Percentiles rank a stretch among this genome's conserved stretches.
Evolutionary conservation across 2,888 invertebrate genomes (phyloP).

Genomic region (Microctonus aethiopoides): DNA sequence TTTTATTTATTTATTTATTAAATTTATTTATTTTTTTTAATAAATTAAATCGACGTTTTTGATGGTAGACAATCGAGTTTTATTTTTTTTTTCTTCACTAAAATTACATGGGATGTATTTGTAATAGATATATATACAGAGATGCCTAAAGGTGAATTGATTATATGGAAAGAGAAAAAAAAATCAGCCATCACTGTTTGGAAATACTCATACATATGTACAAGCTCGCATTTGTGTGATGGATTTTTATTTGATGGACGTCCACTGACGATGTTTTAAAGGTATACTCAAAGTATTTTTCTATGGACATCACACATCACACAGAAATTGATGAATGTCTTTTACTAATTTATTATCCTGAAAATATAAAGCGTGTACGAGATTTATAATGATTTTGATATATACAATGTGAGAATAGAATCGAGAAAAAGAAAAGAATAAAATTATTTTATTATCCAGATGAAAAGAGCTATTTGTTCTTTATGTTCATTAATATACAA

Average conservation of each 20-base stretch:
- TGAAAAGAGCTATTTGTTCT: neutral
- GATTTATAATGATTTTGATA: constrained; percentile 57
- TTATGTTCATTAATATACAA: constrained; percentile 5
- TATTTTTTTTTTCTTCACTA: neutral
- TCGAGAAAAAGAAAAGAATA: neutral
- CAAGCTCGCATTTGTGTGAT: constrained; percentile 41
- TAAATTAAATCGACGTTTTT: neutral
- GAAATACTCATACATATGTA: constrained; percentile 53
- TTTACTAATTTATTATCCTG: constrained; percentile 64
- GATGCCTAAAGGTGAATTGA: constrained; percentile 17
- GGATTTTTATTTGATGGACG: constrained; percentile 44
- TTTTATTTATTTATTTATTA: no score
- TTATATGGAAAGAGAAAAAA: constrained; percentile 37
- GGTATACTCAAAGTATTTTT: constrained; percentile 32
- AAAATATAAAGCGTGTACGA: constrained; percentile 54
- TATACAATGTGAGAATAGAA: neutral
- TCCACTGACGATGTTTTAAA: constrained; percentile 48
- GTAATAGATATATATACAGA: neutral
- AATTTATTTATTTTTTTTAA: no score
- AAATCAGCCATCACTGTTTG: constrained; percentile 65
- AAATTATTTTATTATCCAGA: neutral
- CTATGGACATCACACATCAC: constrained; percentile 49
- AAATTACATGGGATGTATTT: neutral
- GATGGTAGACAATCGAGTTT: neutral
- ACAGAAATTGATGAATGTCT: constrained; percentile 65